Base-by-base conservation (phyloP, 2,113 vertebrate species). In the Nicator chloris region DNA sequence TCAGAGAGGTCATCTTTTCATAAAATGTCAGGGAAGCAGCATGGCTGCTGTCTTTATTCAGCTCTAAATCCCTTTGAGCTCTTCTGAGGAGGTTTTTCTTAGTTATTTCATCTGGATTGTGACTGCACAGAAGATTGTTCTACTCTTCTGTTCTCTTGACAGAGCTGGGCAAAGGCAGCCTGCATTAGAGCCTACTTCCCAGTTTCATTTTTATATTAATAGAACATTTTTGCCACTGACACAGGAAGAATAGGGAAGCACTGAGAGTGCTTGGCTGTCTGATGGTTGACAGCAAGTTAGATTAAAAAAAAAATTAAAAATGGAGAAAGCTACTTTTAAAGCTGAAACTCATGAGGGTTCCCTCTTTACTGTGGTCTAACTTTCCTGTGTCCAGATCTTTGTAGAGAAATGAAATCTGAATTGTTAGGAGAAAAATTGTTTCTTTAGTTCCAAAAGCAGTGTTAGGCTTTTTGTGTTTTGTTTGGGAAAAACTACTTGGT, bases 1-100 rank as follows among this genome's bases (percentile, higher is more conserved):
- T 85, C 70, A 53, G 78, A 81, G 86, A 72, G 81, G 82, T 88
- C 17, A 42, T 72, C 90, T 72, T 85, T 91, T 76, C 61, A 60
- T 44, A 53, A 88, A 90, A 87, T 82, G 66, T 85, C 70, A 87
- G 49, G 31, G 51, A 91, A 93, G 49, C 93, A 92, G 88, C 79
- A 61, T 35, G 85, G 50, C 59, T 72, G 10, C 88, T 95, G n/a
- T 82, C 76, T 85, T 94, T 94, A 87, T 94, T 93, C 92, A 87
- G 78, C 37, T n/a, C n/a, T n/a, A 69, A 56, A 65, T 40, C 35
- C 33, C 53, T 96, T 85, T 94, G 70, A 80, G 69, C 61, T 69
- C 51, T 60, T 90, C 56, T 72, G 17, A 56, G 49, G 45, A 85
- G 44, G 4, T 47, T 96, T 93, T 95, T 85, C 82, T 68, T 40